These are phyloP conservation scores for Gobio gobio DNA, from an alignment of 2,113 vertebrate species.

Conservation along the genomic window DNA sequence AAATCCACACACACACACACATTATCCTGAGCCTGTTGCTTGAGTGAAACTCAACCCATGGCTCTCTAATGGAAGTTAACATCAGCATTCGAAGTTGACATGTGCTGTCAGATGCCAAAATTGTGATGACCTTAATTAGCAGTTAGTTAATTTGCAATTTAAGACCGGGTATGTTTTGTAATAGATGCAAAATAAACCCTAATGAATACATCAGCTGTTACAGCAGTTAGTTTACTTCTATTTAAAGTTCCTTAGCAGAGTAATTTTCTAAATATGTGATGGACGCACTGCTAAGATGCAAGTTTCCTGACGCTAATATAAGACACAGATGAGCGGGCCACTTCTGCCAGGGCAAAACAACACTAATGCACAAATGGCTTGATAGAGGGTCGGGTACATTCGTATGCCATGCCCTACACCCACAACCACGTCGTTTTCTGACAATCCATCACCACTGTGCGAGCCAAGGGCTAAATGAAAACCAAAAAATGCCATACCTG, in stretches of 20 bases:
- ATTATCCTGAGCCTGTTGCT: constrained; percentile 10
- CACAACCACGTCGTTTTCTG: neutral
- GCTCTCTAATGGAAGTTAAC: constrained; percentile 33
- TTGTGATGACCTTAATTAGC: constrained; percentile 22
- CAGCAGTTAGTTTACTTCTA: constrained; percentile 24
- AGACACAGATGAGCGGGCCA: neutral
- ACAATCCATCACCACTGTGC: constrained; percentile 18
- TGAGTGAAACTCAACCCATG: constrained; percentile 24
- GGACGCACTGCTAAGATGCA: constrained; percentile 24
- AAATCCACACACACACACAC: constrained; percentile 13
- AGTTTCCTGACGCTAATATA: constrained; percentile 40
- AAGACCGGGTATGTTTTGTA: neutral
- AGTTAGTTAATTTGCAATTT: constrained; percentile 17
- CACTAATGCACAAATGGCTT: constrained; percentile 19
- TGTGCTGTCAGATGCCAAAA: constrained; percentile 41
- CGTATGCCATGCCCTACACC: constrained; percentile 1
- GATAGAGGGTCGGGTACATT: neutral
- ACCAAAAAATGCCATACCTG: neutral
- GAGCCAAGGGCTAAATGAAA: constrained; percentile 33
- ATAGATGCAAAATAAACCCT: neutral
- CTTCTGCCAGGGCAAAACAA: constrained; percentile 17
- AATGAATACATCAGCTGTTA: constrained; percentile 39
- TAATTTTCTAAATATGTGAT: constrained; percentile 12
- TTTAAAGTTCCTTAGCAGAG: constrained; percentile 26
- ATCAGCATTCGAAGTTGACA: constrained; percentile 21